Evolutionary conservation across 1,140 invertebrate species (phyloP).

Genomic region (Drosophila takahashii): DNA sequence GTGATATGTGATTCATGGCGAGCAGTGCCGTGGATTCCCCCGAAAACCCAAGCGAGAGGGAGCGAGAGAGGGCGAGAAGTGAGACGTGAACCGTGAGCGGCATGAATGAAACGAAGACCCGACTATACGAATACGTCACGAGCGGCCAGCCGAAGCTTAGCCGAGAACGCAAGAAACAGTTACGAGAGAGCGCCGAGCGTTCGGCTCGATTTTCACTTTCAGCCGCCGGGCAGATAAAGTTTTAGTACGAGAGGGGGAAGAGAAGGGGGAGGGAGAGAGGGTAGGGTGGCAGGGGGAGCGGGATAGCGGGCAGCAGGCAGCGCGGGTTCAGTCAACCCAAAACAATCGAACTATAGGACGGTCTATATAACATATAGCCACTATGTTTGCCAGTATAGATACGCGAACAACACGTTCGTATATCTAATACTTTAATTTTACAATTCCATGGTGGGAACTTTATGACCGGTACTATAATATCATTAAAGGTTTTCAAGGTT

Average conservation of each 20-base stretch:
- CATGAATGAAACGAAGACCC: constrained; percentile 64
- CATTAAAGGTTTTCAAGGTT: background rate
- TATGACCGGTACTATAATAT: background rate
- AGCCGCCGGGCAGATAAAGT: background rate
- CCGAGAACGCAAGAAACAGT: constrained; percentile 14
- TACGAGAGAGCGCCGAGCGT: constrained; percentile 6
- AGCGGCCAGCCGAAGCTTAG: constrained; percentile 20
- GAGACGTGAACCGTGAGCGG: background rate
- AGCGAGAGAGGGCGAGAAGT: background rate
- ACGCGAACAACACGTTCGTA: constrained; percentile 1
- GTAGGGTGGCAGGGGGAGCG: background rate
- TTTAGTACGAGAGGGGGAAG: too few species aligned
- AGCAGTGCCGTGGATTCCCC: constrained; percentile 32
- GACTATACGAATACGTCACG: constrained; percentile 15
- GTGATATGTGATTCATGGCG: constrained; percentile 41
- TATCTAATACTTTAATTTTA: background rate
- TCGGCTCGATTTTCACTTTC: constrained; percentile 32
- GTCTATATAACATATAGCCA: background rate
- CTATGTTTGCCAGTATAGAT: constrained; percentile 6
- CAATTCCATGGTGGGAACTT: background rate
- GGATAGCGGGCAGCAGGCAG: background rate
- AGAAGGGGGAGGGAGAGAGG: background rate
- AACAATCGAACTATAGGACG: background rate
- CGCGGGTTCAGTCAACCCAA: constrained; percentile 40
- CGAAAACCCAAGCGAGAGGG: constrained; percentile 7